These are phyloP conservation scores for Centropristis striata DNA, from an alignment of 2,113 vertebrate genomes.

Conservation along the genomic window DNA sequence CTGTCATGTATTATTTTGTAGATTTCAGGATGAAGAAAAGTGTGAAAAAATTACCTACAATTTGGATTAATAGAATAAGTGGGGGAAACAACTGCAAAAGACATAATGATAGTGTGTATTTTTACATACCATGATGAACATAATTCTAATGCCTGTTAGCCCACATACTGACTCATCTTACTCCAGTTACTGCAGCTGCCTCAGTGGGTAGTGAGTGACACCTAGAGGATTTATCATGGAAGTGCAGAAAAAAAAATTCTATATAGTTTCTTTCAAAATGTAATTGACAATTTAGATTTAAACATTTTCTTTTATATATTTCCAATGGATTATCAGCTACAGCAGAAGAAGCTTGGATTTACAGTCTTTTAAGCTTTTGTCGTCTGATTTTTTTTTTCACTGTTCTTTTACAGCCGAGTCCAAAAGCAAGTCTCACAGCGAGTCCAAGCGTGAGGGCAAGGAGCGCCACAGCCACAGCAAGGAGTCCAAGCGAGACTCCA, in stretches of 20 bases:
- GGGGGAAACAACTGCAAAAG: neutral
- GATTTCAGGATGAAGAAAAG: neutral
- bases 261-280: no score
- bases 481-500: constrained; percentile 84
- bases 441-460: constrained; percentile 83
- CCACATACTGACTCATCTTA: neutral
- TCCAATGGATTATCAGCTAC: neutral
- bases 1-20: neutral
- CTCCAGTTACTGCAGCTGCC: neutral
- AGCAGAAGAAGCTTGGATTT: neutral
- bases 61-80: neutral
- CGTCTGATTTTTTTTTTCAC: neutral
- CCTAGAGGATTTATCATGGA: constrained; percentile 56
- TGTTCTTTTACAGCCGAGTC: constrained; percentile 87
- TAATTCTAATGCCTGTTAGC: neutral
- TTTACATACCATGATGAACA: neutral
- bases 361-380: neutral
- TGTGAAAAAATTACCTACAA: neutral
- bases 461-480: constrained; percentile 84
- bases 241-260: constrained; percentile 44
- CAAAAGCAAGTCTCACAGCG: constrained; percentile 89
- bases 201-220: constrained; percentile 58
- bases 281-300: neutral
- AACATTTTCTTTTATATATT: neutral
- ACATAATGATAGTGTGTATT: neutral